These are phyloP conservation scores for Drosophila santomea DNA, from an alignment of 1,140 invertebrate species.

Conservation along the genomic window DNA sequence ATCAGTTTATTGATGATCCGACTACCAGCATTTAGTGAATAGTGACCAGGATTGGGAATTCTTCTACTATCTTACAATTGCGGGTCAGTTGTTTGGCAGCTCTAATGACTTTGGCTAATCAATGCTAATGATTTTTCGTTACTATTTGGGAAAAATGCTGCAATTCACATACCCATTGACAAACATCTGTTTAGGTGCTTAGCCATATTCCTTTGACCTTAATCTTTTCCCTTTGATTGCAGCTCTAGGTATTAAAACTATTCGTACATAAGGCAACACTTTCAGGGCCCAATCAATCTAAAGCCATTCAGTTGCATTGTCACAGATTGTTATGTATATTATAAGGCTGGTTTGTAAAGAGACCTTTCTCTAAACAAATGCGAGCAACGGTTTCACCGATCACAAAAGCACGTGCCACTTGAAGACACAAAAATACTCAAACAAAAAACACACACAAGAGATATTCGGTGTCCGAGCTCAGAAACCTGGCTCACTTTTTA, in stretches of 20 bases:
- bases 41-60: slow-evolving; percentile 30
- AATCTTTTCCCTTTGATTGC: slow-evolving; percentile 15
- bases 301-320: slow-evolving; percentile 56
- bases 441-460: slow-evolving; percentile 25
- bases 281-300: slow-evolving; percentile 72
- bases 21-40: slow-evolving; percentile 69
- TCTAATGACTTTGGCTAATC: slow-evolving; percentile 69
- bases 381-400: slow-evolving; percentile 72
- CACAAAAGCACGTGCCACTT: slow-evolving; percentile 81
- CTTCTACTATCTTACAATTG: slow-evolving; percentile 33
- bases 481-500: slow-evolving; percentile 62
- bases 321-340: slow-evolving; percentile 60
- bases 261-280: slow-evolving; percentile 38
- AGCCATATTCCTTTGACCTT: slow-evolving; percentile 31
- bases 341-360: slow-evolving; percentile 52
- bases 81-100: slow-evolving; percentile 58
- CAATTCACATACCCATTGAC: neutral
- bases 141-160: slow-evolving; percentile 3
- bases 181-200: neutral
- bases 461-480: slow-evolving; percentile 17
- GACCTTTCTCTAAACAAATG: slow-evolving; percentile 80
- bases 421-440: slow-evolving; percentile 51
- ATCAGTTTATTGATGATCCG: slow-evolving; percentile 73
- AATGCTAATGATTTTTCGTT: slow-evolving; percentile 62
- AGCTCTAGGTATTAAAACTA: slow-evolving; percentile 13